Conservation (phyloP, 92 coral and sea anemone species). For the Epizoanthus stellaris region DNA sequence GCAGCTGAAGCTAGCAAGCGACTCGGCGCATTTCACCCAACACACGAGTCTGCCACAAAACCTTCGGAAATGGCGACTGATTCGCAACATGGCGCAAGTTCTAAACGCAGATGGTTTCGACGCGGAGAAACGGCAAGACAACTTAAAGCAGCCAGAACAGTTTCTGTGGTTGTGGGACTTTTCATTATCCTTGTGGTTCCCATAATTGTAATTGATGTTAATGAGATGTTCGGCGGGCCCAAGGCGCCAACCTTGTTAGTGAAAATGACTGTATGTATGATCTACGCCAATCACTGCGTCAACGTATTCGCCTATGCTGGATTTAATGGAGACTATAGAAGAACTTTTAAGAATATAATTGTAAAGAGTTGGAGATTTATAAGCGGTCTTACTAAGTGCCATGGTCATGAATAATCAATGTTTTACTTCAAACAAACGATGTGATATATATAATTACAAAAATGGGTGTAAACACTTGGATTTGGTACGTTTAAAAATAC, state of each 20-base stretch:
- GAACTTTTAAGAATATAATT: conserved; percentile 55
- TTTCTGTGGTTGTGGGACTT: conserved; percentile 60
- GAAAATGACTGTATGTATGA: conserved; percentile 66
- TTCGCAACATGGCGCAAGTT: not conserved
- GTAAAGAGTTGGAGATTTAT: conserved; percentile 9
- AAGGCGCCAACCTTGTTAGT: conserved; percentile 50
- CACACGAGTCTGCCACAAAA: conserved; percentile 25
- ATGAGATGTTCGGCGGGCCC: conserved; percentile 72
- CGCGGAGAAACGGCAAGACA: conserved; percentile 54
- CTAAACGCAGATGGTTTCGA: conserved; percentile 1
- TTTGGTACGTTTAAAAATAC: too few species aligned
- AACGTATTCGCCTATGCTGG: conserved; percentile 79
- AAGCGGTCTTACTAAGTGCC: not conserved
- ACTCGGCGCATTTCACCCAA: not conserved
- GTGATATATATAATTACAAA: too few species aligned
- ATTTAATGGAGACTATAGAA: conserved; percentile 63
- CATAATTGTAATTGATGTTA: conserved; percentile 59
- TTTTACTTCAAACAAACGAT: not conserved
- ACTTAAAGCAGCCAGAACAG: conserved; percentile 59
- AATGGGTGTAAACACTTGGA: too few species aligned
- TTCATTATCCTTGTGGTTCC: conserved; percentile 70
- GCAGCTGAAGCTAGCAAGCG: not conserved
- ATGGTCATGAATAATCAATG: not conserved
- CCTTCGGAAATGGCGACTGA: not conserved
- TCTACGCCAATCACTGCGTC: conserved; percentile 67